Evolutionary conservation across 2,888 invertebrate genomes (phyloP), one percentile per base, ranked within the genome.

Genomic region (Melitaea athalia): DNA sequence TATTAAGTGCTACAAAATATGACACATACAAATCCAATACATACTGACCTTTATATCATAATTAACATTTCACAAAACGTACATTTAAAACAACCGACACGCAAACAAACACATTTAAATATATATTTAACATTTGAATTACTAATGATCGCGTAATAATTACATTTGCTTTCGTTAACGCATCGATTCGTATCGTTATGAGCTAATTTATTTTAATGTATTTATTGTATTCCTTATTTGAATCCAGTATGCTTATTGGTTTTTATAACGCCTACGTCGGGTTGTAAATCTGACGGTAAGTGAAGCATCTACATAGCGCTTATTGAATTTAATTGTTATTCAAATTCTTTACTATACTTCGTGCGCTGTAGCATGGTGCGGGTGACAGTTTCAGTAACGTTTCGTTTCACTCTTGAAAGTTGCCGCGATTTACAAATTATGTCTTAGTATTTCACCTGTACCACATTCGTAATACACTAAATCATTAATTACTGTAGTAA

Each of bases 11-110:
- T 47, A 67, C 49, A 62, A 47, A 50, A 67, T 67, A 63, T 67
- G 62, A 63, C 62, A 50, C 49, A 5, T 59, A 50, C 62, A 57
- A 64, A 63, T 59, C 52, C 43, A 55, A 60, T 49, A 33, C 38
- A n/a, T 14, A 10, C 31, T 61, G 68, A 63, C 66, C 63, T 66
- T 68, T 57, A 64, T 43, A 55, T 63, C 60, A 59, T 66, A 71
- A 71, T 57, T 57, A 65, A 63, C 63, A 61, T 63, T 68, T 66
- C 50, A 38, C 59, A 59, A 59, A 38, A 59, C 14, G 10, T 38
- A 50, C 17, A 14, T 12, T 33, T 55, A 55, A 33, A 55, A 33
- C n/a, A 43, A 42, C 47, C 57, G 49, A 15, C 61, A 68, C 61
- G 57, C 65, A 12, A 65, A 52, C 33, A 43, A 52, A 12, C 43